Evolutionary conservation across 2,113 vertebrate species (phyloP).

Genomic region (Anoura caudifer): DNA sequence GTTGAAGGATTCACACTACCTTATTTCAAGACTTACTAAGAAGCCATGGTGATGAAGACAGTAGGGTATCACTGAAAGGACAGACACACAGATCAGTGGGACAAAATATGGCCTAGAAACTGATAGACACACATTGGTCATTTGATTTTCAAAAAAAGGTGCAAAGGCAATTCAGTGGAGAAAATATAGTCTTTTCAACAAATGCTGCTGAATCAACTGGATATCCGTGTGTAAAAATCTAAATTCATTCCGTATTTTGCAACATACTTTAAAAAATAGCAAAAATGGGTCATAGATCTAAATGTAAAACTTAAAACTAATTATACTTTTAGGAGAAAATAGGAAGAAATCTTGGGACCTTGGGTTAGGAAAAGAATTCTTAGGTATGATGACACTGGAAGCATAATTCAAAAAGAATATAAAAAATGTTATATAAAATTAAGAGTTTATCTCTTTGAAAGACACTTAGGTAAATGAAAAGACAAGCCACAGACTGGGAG

Average conservation of each 20-base stretch:
- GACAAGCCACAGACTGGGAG: background rate
- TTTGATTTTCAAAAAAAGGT: too few relatives aligned
- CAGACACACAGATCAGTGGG: too few relatives aligned
- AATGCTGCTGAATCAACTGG: background rate
- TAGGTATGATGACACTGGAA: background rate
- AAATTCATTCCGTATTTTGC: background rate
- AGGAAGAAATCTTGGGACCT: background rate
- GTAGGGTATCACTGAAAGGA: too few relatives aligned
- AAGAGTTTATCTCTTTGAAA: background rate
- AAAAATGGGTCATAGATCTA: background rate
- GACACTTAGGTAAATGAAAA: background rate
- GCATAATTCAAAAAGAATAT: background rate
- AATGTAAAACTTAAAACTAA: background rate
- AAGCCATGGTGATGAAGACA: too few relatives aligned
- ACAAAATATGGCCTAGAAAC: too few relatives aligned
- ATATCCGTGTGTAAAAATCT: background rate
- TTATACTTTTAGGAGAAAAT: background rate
- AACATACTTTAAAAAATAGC: background rate
- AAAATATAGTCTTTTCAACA: background rate
- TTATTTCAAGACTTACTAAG: too few relatives aligned
- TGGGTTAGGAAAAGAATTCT: background rate
- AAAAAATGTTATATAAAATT: background rate
- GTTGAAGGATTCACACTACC: too few relatives aligned
- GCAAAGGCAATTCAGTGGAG: too few relatives aligned
- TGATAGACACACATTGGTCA: too few relatives aligned